Percentiles rank a stretch among this genome's conserved stretches.
phyloP scores from a whole-genome alignment of 2,888 invertebrate species.

The Melanotus villosus region DNA sequence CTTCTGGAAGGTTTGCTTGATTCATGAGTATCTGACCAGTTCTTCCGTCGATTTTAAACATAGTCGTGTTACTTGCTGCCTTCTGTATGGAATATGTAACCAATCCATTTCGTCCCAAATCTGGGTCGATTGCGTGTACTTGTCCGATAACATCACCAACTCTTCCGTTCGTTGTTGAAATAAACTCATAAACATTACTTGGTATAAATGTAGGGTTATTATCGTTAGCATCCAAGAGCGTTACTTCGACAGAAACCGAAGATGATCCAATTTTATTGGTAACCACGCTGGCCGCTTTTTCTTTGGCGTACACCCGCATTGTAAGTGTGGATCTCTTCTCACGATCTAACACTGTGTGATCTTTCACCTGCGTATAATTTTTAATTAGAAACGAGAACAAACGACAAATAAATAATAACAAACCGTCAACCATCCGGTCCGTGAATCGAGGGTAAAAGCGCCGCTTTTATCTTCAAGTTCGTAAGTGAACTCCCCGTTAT shows the following conservation, averaged over 20 bases:
- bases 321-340: conserved; percentile 81
- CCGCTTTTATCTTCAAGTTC: conserved; percentile 81
- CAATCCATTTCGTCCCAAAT: conserved; percentile 83
- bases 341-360: conserved; percentile 82
- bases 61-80: conserved; percentile 68
- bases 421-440: conserved; percentile 90
- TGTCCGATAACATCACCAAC: conserved; percentile 83
- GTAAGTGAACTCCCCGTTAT: conserved; percentile 88
- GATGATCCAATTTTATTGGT: conserved; percentile 70
- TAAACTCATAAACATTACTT: conserved; percentile 87
- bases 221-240: conserved; percentile 90
- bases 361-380: conserved; percentile 62
- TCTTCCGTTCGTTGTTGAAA: conserved; percentile 76
- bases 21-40: conserved; percentile 79
- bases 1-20: conserved; percentile 77
- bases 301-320: conserved; percentile 85
- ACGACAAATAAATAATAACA: too few relatives aligned
- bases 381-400: too few relatives aligned
- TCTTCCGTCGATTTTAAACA: conserved; percentile 80
- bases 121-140: conserved; percentile 87
- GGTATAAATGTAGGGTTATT: conserved; percentile 91
- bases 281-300: conserved; percentile 80
- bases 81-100: conserved; percentile 70
- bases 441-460: conserved; percentile 85
- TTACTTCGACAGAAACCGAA: conserved; percentile 84